These are phyloP conservation scores for Cichlasoma orientale DNA, from an alignment of 2,797 vertebrate genomes.

Conservation along the genomic window DNA sequence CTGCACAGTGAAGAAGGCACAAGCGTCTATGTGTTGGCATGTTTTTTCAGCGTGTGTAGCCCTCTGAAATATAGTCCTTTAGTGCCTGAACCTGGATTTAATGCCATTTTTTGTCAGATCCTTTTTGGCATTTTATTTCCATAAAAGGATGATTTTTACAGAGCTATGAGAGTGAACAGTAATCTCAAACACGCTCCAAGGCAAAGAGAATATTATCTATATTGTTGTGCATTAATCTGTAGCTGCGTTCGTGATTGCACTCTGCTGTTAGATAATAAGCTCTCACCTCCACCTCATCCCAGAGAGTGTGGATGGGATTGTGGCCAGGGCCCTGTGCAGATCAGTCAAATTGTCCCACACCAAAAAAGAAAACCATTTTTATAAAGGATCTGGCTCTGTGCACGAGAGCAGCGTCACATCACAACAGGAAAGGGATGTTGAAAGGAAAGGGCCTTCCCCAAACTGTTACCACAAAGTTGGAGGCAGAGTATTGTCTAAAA, in stretches of 20 bases:
- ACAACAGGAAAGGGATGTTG: conserved; percentile 50
- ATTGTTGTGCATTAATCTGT: neutral
- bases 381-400: neutral
- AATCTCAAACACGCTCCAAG: neutral
- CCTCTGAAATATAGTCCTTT: neutral
- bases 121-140: neutral
- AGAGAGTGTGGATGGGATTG: neutral
- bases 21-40: neutral
- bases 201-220: neutral
- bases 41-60: neutral
- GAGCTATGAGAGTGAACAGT: neutral
- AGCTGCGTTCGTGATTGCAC: neutral
- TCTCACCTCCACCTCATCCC: neutral
- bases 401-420: neutral
- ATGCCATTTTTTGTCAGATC: too few relatives aligned
- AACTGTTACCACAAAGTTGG: conserved; percentile 14
- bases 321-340: neutral
- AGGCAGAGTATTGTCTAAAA: conserved; percentile 18
- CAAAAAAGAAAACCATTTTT: conserved; percentile 16
- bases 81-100: neutral
- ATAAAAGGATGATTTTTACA: too few relatives aligned
- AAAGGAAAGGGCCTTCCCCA: conserved; percentile 56
- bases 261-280: neutral
- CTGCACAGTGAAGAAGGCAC: neutral
- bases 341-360: neutral